A percentile compares a stretch with the other conserved stretches of the same genome.
Conservation (phyloP, 92 coral and sea anemone species). For the Bergia sp. region DNA sequence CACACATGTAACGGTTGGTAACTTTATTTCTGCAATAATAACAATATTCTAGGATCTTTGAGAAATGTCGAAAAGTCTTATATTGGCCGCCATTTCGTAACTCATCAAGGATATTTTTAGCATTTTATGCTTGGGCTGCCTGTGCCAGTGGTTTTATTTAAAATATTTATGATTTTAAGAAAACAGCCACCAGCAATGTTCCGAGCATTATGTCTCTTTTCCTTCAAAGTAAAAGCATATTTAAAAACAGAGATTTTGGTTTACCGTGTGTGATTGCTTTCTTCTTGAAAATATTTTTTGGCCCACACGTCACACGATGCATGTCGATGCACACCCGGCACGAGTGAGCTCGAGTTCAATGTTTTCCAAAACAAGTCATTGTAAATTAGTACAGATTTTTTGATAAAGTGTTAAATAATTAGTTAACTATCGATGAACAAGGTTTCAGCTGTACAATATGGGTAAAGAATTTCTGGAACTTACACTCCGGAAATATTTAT, state of each 20-base stretch:
- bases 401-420: background rate
- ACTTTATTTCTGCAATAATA: no score
- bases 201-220: background rate
- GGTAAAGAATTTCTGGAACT: background rate
- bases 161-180: slow-evolving; percentile 20
- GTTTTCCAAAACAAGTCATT: background rate
- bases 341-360: no score
- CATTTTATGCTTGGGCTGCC: no score
- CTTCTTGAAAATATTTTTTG: background rate
- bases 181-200: slow-evolving; percentile 22
- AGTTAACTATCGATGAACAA: background rate
- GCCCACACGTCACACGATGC: background rate
- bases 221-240: background rate
- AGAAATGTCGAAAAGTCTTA: no score
- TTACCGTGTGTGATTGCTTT: no score
- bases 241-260: background rate
- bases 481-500: background rate
- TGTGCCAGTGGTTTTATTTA: background rate
- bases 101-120: no score
- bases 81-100: no score
- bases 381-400: background rate
- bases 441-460: background rate
- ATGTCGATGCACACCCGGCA: no score
- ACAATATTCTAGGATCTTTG: no score
- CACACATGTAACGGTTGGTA: no score